Conservation (phyloP, 2,113 vertebrate genomes). For the Catharus minimus region DNA sequence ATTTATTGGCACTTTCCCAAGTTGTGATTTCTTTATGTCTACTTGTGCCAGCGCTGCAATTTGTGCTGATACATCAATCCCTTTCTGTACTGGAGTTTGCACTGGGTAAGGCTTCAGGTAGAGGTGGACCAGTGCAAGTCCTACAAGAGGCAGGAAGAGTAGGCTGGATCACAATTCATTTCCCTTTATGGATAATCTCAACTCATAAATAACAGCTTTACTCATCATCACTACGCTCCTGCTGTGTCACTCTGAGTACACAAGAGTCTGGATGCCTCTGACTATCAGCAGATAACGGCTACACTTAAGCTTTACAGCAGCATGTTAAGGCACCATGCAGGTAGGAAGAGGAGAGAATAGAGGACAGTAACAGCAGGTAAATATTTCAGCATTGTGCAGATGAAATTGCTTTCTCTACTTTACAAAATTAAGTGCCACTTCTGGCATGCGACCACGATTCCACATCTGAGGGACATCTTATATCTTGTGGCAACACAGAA, state of each 20-base stretch:
- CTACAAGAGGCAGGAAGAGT: background rate
- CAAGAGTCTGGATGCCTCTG: background rate
- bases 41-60: background rate
- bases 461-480: background rate
- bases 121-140: background rate
- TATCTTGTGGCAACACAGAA: background rate
- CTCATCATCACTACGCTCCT: accelerated
- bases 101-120: background rate
- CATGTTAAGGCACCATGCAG: background rate
- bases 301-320: background rate
- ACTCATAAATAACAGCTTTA: background rate
- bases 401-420: background rate
- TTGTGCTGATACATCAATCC: accelerated
- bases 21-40: background rate
- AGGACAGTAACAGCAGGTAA: background rate
- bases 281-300: background rate
- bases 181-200: background rate
- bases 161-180: background rate
- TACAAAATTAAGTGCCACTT: background rate
- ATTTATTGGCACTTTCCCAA: background rate
- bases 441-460: background rate
- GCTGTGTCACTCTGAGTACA: background rate
- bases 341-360: background rate
- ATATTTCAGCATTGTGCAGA: background rate
- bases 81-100: background rate